phyloP scores from a whole-genome alignment of 2,888 invertebrate species.

The Mermis nigrescens region DNA sequence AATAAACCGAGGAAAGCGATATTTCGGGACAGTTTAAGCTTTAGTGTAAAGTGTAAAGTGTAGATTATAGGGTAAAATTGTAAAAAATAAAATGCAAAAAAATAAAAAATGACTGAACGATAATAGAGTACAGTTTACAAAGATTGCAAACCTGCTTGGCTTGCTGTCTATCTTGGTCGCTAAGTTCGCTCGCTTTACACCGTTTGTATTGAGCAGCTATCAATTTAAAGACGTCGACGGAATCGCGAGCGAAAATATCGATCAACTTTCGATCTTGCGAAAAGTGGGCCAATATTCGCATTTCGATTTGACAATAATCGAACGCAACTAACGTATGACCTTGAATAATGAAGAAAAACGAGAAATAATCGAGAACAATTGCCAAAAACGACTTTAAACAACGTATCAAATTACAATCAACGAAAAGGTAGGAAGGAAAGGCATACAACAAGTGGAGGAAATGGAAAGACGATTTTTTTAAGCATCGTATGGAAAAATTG shows the following conservation, averaged over 20 bases:
- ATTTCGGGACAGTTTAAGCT: too few species aligned
- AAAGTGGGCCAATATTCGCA: constrained; percentile 75
- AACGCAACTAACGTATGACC: constrained; percentile 55
- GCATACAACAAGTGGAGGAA: not conserved
- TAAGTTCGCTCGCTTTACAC: constrained; percentile 47
- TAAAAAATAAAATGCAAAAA: too few species aligned
- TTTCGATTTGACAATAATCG: constrained; percentile 87
- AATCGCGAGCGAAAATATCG: constrained; percentile 35
- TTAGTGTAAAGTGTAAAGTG: too few species aligned
- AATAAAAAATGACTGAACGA: too few species aligned
- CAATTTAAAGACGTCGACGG: constrained; percentile 57
- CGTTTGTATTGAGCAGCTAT: constrained; percentile 69
- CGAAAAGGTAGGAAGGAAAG: not conserved
- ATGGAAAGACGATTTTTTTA: too few species aligned
- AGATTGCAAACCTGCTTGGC: constrained; percentile 49
- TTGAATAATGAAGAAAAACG: too few species aligned
- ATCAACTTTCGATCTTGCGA: constrained; percentile 53
- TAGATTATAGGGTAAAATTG: too few species aligned
- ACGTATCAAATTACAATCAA: not conserved
- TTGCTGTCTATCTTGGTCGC: constrained; percentile 55
- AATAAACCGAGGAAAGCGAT: too few species aligned
- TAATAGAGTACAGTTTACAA: too few species aligned
- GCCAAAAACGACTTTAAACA: not conserved
- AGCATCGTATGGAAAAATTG: too few species aligned
- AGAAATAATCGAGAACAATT: not conserved